Evolutionary conservation across 1,140 invertebrate species (phyloP), one percentile per base, ranked within the genome.

Genomic region (Phthorimaea operculella): DNA sequence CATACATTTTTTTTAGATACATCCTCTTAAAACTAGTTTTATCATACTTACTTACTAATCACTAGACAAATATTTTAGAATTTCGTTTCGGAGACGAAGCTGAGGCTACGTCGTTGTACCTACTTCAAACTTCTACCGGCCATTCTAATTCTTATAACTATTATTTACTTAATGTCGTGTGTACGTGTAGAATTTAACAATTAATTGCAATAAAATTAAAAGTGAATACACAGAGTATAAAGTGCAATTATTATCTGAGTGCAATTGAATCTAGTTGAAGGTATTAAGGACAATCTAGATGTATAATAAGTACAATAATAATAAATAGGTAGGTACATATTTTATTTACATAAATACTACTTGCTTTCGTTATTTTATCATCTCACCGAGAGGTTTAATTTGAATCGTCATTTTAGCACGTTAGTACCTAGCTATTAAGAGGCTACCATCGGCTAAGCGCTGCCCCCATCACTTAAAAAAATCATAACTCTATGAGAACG

Each of bases 31-130:
- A 62, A 45, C 59, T 65, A 73, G 59, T 48, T 68, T 60, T 59
- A 58, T 55, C 59, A 50, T 66, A 65, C 67, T 76, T 77, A 72
- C 16, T 58, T 28, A 51, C 72, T 82, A 79, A 59, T 67, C 62
- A 70, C 72, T 81, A 83, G 64, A 74, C 57, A 70, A 66, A 62
- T 72, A 74, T 69, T 81, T 83, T 83, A 81, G 78, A 83, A 81
- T 83, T 80, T 83, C 77, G 75, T 83, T 83, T 78, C 77, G 68
- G 70, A 77, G 60, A 76, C 69, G 57, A 62, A 63, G 58, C 65
- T 54, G 47, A 60, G 49, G 57, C 60, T 62, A 57, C 62, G 59
- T 58, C 62, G 14, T 62, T 58, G 58, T 64, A 60, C 54, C 67
- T 76, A 77, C 62, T 48, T 67, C 36, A 64, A 72, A 36, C 49